These are phyloP conservation scores for Amphilophus citrinellus DNA, from an alignment of 2,113 vertebrate species.

Conservation along the genomic window DNA sequence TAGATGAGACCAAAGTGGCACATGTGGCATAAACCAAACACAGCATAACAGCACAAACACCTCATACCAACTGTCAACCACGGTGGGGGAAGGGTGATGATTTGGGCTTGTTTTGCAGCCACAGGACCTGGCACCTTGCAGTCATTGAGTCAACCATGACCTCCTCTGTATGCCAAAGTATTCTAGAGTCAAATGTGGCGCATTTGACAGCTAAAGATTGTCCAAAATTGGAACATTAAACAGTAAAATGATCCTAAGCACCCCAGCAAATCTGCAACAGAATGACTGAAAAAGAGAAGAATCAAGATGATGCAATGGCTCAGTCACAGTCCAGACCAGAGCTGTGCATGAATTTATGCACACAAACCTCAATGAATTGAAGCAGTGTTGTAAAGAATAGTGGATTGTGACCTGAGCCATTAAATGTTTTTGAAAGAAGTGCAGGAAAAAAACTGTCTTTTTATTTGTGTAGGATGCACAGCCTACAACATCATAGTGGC, in stretches of 20 bases:
- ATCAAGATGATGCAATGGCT: background rate
- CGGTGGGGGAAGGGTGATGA: background rate
- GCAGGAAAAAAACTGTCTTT: no score
- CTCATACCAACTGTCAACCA: background rate
- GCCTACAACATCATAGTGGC: background rate
- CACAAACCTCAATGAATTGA: background rate
- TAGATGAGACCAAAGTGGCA: no score
- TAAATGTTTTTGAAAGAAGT: no score
- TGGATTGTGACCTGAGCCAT: no score
- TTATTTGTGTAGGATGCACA: no score
- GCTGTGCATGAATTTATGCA: background rate
- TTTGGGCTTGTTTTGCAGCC: background rate
- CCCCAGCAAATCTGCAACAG: background rate
- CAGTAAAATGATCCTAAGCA: background rate
- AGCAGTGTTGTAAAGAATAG: background rate
- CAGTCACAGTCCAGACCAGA: background rate
- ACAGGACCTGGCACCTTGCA: background rate
- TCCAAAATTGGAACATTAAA: no score
- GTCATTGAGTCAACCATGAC: background rate
- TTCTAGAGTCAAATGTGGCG: background rate
- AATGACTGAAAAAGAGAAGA: background rate
- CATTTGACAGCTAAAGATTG: no score
- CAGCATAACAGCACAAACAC: background rate
- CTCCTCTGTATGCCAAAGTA: background rate
- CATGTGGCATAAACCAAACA: no score